These are phyloP conservation scores for Paraplagusia blochii DNA, from an alignment of 2,113 vertebrate genomes.

Conservation along the genomic window DNA sequence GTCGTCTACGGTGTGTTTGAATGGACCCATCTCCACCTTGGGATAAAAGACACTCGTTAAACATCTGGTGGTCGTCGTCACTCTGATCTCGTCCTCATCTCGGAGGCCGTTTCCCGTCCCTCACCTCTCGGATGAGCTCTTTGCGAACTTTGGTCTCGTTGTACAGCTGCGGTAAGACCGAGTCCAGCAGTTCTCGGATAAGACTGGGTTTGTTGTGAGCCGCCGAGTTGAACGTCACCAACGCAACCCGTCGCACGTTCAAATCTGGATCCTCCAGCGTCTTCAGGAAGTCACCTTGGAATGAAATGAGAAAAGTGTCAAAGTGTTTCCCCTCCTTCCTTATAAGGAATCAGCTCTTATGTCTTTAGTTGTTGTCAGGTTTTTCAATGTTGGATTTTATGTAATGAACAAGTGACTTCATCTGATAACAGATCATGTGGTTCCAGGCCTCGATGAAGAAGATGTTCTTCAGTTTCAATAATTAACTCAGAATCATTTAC, in stretches of 20 bases:
- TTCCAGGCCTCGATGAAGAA: too few relatives aligned
- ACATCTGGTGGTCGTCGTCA: not conserved
- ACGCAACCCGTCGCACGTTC: constrained; percentile 93
- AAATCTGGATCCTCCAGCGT: constrained; percentile 97
- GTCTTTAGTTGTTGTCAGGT: too few relatives aligned
- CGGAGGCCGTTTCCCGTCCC: not conserved
- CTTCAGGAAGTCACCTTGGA: constrained; percentile 94
- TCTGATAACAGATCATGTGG: too few relatives aligned
- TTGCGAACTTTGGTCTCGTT: constrained; percentile 99
- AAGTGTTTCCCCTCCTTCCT: too few relatives aligned
- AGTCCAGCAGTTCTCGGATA: constrained; percentile 95
- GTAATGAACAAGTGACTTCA: too few relatives aligned
- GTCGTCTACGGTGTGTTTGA: constrained; percentile 98
- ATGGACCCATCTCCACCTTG: constrained; percentile 98
- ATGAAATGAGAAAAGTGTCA: not conserved
- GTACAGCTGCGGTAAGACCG: constrained; percentile 94
- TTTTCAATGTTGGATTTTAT: too few relatives aligned
- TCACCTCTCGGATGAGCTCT: constrained; percentile 95
- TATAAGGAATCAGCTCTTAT: too few relatives aligned
- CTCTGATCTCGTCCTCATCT: not conserved
- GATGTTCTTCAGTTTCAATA: too few relatives aligned
- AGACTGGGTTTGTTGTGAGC: constrained; percentile 97
- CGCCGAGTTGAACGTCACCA: constrained; percentile 97
- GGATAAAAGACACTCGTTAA: not conserved
- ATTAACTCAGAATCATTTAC: too few relatives aligned